Conservation (phyloP, 2,797 vertebrate species). For the Typhlichthys eigenmanni region DNA sequence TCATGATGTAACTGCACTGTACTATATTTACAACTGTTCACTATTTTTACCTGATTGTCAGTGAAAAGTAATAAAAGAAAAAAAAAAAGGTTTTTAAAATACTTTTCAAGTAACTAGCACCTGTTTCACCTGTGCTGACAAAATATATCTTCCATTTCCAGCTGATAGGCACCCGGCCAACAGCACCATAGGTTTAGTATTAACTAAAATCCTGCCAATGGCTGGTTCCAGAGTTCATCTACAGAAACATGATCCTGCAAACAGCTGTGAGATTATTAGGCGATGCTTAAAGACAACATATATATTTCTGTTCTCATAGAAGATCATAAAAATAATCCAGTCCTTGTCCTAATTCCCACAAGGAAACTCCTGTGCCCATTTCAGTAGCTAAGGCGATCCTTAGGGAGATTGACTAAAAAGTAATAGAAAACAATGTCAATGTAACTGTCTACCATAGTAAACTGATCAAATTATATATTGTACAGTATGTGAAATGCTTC, state of each 20-base stretch:
- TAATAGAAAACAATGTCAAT: conserved; percentile 17
- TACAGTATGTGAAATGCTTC: neutral
- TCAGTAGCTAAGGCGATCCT: conserved; percentile 88
- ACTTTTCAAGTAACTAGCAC: conserved; percentile 18
- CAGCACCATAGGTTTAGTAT: conserved; percentile 25
- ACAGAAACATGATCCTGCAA: conserved; percentile 3
- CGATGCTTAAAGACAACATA: neutral
- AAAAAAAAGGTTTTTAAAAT: conserved; percentile 1
- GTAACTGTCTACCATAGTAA: neutral
- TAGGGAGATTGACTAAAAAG: conserved; percentile 86
- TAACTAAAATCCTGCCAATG: conserved; percentile 22
- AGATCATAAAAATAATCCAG: conserved; percentile 99
- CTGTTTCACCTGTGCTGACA: neutral
- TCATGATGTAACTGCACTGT: conserved; percentile 37
- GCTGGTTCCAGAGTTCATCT: conserved; percentile 30
- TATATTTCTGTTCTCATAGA: conserved; percentile 70
- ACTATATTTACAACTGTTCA: conserved; percentile 23
- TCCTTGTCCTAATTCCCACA: conserved; percentile 98
- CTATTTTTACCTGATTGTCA: neutral
- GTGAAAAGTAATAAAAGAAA: conserved; percentile 32
- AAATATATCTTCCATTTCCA: conserved; percentile 13
- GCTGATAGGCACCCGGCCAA: neutral
- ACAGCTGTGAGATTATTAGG: conserved; percentile 5
- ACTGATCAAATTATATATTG: neutral
- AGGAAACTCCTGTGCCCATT: conserved; percentile 90